A percentile compares a stretch with the other conserved stretches of the same genome.
Conservation (phyloP, 1,140 invertebrate species). For the Zophobas morio region DNA sequence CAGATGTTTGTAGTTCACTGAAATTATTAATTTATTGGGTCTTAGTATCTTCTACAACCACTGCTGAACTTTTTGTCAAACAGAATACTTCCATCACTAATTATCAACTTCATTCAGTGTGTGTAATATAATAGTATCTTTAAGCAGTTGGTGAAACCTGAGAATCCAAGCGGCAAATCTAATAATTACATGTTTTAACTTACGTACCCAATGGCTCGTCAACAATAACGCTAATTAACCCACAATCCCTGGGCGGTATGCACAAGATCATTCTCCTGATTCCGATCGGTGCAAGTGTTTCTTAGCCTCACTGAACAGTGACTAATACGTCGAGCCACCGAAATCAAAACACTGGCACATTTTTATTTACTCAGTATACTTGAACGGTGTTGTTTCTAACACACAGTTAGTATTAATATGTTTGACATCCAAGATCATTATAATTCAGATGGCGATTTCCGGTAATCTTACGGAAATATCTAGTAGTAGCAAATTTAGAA, state of each 20-base stretch:
- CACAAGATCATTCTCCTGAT: slow-evolving; percentile 12
- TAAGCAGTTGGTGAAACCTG: neutral
- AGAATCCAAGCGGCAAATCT: neutral
- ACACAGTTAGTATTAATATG: no score
- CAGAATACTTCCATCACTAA: neutral
- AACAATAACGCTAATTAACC: slow-evolving; percentile 37
- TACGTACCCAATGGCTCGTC: slow-evolving; percentile 25
- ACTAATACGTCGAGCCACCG: no score
- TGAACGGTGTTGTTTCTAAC: no score
- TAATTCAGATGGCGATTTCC: neutral
- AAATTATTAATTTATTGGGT: no score
- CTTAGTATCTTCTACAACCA: no score
- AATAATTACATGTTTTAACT: slow-evolving; percentile 27
- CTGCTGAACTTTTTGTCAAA: no score
- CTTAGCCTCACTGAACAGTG: neutral
- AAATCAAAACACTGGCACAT: no score
- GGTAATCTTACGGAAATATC: slow-evolving; percentile 8
- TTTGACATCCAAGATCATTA: no score
- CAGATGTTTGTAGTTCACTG: no score
- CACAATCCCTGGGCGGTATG: slow-evolving; percentile 21
- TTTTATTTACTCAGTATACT: no score
- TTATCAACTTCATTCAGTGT: neutral
- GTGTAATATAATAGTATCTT: neutral
- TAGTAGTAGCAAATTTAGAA: neutral
- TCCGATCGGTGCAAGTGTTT: slow-evolving; percentile 13